Evolutionary conservation across 2,888 invertebrate species (phyloP), one percentile per base, ranked within the genome.

Genomic region (Phrixothrix hirtus): DNA sequence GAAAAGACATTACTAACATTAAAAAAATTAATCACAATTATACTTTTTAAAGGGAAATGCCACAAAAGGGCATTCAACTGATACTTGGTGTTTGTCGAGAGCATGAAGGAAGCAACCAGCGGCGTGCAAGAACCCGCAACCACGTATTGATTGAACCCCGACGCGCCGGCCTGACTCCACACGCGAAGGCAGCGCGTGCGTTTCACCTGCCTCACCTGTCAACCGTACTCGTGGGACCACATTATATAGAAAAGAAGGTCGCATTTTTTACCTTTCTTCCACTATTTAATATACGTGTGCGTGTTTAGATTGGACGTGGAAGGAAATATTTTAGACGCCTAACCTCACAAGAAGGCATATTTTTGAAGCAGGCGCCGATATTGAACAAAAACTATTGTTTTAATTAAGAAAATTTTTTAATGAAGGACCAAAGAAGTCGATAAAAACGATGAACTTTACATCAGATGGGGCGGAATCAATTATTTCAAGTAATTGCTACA

Each of bases 101-200:
- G 45, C 58, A 61, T 51, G 67, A 60, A 64, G 67, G 60, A 64
- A 65, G 71, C 77, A 70, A 76, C 75, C 73, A 69, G 62, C 69
- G 72, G 75, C 75, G 76, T 53, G 56, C 62, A 72, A 77, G 79
- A 76, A 76, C 75, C 78, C 65, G 79, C 76, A 77, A 74, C 57
- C 51, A 52, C 52, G 62, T 68, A 68, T 68, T 66, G 68, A 68
- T 68, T 63, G 59, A 53, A 58, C 58, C 55, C 52, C 61, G 67
- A 69, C 71, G 63, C 67, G 74, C 72, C 74, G 68, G 69, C 67
- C 67, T 68, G 73, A 71, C 74, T 72, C 72, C 73, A 69, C 74
- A 75, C 73, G 75, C 74, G 72, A 75, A 57, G 55, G 59, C 44
- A 78, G 78, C 78, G 79, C 77, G 74, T 67, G 73, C 72, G 73